Base-by-base conservation (phyloP, 1,140 invertebrate species). In the Lordiphosa stackelbergi region DNA sequence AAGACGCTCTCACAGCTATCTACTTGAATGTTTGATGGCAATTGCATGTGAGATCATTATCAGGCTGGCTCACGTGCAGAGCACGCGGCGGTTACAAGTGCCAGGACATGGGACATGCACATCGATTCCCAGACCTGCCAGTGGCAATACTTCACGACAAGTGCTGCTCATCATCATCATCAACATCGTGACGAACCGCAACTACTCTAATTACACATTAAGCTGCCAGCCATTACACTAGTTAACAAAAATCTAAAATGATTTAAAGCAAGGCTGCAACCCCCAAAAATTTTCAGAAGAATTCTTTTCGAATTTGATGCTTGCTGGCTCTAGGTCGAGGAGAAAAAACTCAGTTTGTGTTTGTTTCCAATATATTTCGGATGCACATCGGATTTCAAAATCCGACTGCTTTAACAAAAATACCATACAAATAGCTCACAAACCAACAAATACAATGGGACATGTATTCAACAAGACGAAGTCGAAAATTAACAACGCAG, bases 171-270 rank as follows among this genome's bases (percentile, higher is more conserved):
- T 55, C 61, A 65, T 42, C 48, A 45, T 37, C 19, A 35, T 55
- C 55, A n/a, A n/a, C n/a, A 60, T 53, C 49, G 11, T 61, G 56
- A 51, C 6, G 40, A 58, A 66, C 77, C 73, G 55, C 77, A 77
- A 83, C 77, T 72, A 69, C 69, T 83, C 77, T 83, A 83, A 83
- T 83, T 83, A 83, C 73, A 77, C 57, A 70, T 52, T 73, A 70
- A 45, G 64, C 77, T 68, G 12, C 31, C 45, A 61, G 69, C 58
- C 73, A 53, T 47, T 60, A 53, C 68, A 58, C 40, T 47, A 19
- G 7, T 6, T 10, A 48, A 57, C 70, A 79, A 19, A 41, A 4
- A 1, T 6, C 22, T 43, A 38, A 36, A 63, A 5, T 8, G 5
- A 10, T 19, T 22, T 0, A 8, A 19, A n/a, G 4, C 3, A 5